Base-by-base conservation (phyloP, 2,888 invertebrate species). In the Macrosiphum euphorbiae region DNA sequence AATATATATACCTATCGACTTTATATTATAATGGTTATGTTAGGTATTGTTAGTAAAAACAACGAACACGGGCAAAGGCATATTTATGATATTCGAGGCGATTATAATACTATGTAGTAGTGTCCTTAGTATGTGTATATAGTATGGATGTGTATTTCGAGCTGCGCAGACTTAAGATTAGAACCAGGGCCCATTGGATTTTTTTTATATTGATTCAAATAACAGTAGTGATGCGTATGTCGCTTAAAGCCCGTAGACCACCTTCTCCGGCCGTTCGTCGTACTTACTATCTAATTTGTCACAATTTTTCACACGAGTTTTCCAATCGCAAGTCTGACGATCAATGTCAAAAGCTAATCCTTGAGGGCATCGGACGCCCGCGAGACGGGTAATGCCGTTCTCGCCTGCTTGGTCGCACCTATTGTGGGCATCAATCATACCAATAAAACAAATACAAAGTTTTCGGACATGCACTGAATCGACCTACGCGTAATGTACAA, bases 261-360 rank as follows among this genome's bases (percentile, higher is more conserved):
- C 87, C 55, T 90, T 92, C 52, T 94, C 93, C 91, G 67, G 88
- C 41, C 94, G 87, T 88, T 84, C 87, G 58, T 67, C 61, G 86
- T 95, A 95, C 98, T 98, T 98, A 99, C 99, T 98, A 97, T 98
- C 98, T 96, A 97, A 95, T 96, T 97, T 97, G 97, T 98, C 98
- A 97, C 99, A 99, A 97, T 98, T 98, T 97, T 98, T 98, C 96
- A 99, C 99, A 97, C 98, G 97, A 96, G 98, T 97, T 97, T 98
- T 98, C 99, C 99, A 99, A 97, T 98, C 98, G 97, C 99, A 99
- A 95, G 98, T 98, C 96, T 99, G 98, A 95, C 98, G 97, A 96
- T 98, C 97, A 96, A 99, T 98, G 97, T 99, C 98, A 97, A 99
- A 99, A 96, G 98, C 98, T 96, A 99, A 97, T 96, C 98, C 98